Evolutionary conservation across 1,140 invertebrate genomes (phyloP).

Genomic region (Pachyrhynchus sulphureomaculatus): DNA sequence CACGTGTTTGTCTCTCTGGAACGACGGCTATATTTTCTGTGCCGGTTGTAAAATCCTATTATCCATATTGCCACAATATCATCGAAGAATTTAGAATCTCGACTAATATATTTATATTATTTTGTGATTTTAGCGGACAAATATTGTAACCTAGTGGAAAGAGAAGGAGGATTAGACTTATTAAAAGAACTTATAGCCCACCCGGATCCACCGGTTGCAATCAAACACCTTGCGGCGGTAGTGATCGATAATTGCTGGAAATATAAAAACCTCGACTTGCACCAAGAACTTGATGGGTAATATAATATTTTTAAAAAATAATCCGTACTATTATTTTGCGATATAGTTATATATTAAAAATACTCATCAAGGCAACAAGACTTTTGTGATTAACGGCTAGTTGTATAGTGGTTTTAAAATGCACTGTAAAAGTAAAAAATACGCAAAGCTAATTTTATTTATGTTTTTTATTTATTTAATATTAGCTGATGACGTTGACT

Average conservation of each 20-base stretch:
- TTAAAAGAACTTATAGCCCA: conserved; percentile 68
- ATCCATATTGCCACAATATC: too few species aligned
- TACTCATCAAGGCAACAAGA: conserved; percentile 22
- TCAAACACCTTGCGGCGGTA: conserved; percentile 66
- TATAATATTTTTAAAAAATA: not conserved
- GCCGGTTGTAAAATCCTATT: too few species aligned
- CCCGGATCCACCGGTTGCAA: conserved; percentile 60
- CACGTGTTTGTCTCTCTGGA: too few species aligned
- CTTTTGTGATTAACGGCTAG: not conserved
- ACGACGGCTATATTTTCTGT: too few species aligned
- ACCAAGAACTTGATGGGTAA: conserved; percentile 30
- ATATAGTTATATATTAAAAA: conserved; percentile 5
- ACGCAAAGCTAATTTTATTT: too few species aligned
- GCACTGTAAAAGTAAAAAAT: too few species aligned
- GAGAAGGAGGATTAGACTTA: conserved; percentile 80
- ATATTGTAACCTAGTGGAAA: conserved; percentile 84
- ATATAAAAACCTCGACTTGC: conserved; percentile 41
- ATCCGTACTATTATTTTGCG: not conserved
- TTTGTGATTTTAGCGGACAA: conserved; percentile 68
- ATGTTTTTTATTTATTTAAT: too few species aligned
- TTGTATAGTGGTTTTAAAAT: not conserved
- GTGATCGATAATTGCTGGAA: conserved; percentile 66
- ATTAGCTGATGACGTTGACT: too few species aligned
- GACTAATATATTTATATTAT: conserved; percentile 35
- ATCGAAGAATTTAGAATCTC: too few species aligned